Percentiles rank a stretch among this genome's conserved stretches.
Evolutionary conservation across 2,888 invertebrate species (phyloP).

Genomic region (Aleiodes alternator): DNA sequence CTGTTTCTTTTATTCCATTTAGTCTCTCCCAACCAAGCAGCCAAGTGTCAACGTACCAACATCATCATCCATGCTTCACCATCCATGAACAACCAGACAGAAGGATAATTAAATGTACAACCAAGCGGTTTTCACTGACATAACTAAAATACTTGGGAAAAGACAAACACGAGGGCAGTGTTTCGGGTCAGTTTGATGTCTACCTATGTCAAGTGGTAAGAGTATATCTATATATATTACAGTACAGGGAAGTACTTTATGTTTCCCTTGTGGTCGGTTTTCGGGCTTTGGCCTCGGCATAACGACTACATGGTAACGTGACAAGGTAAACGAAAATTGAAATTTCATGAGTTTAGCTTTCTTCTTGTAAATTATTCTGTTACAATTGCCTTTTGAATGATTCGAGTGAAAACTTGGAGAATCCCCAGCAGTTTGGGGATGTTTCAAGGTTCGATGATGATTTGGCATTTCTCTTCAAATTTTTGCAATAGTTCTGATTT

Average conservation of each 20-base stretch:
- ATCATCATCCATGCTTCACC: slow-evolving; percentile 17
- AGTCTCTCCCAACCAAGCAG: too few relatives aligned
- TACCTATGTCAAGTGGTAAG: slow-evolving; percentile 29
- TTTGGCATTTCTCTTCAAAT: not conserved
- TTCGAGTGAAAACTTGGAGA: not conserved
- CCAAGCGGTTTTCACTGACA: not conserved
- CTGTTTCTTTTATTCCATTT: too few relatives aligned
- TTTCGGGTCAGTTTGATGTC: slow-evolving; percentile 23
- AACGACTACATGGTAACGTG: not conserved
- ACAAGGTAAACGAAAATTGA: slow-evolving; percentile 8
- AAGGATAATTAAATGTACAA: slow-evolving; percentile 20
- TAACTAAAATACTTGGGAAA: slow-evolving; percentile 5
- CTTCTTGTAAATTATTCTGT: too few relatives aligned
- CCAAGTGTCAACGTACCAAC: not conserved
- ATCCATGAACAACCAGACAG: not conserved
- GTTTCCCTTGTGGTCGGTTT: slow-evolving; percentile 6
- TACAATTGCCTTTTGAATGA: too few relatives aligned
- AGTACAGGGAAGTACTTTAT: slow-evolving; percentile 1
- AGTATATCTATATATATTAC: slow-evolving; percentile 4
- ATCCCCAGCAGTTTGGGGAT: not conserved
- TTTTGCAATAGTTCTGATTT: too few relatives aligned
- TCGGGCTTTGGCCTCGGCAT: not conserved
- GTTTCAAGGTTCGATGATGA: not conserved
- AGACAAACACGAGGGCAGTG: slow-evolving; percentile 15
- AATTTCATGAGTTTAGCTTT: not conserved